Conservation (phyloP, 2,888 invertebrate genomes). For the Petrolisthes cinctipes region DNA sequence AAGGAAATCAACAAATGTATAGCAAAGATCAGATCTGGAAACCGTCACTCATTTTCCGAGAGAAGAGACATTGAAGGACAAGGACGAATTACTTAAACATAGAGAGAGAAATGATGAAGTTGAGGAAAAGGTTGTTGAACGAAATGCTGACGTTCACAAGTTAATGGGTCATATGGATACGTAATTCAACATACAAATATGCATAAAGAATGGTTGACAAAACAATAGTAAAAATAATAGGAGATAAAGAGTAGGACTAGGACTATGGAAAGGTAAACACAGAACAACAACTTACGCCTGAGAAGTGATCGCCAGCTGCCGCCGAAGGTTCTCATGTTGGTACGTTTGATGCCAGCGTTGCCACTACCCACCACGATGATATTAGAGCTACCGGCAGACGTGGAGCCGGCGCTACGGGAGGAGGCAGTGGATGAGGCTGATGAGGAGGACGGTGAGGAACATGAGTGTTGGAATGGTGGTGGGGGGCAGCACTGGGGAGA, state of each 20-base stretch:
- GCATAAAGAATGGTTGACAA: not conserved
- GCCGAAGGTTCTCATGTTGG: conserved; percentile 50
- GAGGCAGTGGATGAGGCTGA: conserved; percentile 47
- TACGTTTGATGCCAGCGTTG: conserved; percentile 19
- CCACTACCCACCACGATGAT: not conserved
- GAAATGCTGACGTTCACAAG: no score
- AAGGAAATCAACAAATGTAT: no score
- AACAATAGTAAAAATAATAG: not conserved
- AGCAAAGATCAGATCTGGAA: no score
- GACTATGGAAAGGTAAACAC: not conserved
- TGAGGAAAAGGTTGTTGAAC: no score
- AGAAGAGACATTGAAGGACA: no score
- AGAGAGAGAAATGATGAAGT: no score
- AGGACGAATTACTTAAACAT: no score
- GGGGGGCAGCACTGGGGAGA: conserved; percentile 33
- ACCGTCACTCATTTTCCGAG: no score
- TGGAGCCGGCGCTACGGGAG: conserved; percentile 45
- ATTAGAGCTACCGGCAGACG: conserved; percentile 25
- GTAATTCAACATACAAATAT: no score
- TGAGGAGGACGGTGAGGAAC: conserved; percentile 44
- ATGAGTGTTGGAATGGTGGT: conserved; percentile 3
- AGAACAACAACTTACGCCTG: conserved; percentile 46
- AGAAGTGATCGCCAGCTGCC: conserved; percentile 59
- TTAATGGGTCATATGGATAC: not conserved
- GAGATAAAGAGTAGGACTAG: not conserved